These are phyloP conservation scores for Vespertilio murinus DNA, from an alignment of 2,797 vertebrate species.

Conservation along the genomic window DNA sequence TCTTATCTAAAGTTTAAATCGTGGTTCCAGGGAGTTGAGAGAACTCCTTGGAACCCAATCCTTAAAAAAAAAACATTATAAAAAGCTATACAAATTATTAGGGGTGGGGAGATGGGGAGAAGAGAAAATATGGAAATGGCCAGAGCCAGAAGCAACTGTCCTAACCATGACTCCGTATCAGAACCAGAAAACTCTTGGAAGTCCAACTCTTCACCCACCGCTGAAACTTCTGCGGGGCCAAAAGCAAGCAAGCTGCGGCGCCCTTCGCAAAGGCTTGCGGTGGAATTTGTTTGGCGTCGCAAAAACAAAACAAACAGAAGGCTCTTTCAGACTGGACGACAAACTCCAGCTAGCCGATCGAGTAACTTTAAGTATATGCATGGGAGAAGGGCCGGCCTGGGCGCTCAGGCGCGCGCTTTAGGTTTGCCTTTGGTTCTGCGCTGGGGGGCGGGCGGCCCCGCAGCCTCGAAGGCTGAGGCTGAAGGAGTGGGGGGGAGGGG, in stretches of 20 bases:
- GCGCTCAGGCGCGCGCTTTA: fast-evolving
- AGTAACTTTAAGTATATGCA: not conserved
- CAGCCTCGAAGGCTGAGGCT: not conserved
- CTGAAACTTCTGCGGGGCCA: not conserved
- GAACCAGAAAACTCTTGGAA: slow-evolving; percentile 27
- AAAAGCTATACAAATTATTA: not conserved
- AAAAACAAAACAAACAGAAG: slow-evolving; percentile 37
- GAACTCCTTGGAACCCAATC: not conserved
- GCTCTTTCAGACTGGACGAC: slow-evolving; percentile 4
- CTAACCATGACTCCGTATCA: not conserved
- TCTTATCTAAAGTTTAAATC: slow-evolving; percentile 22
- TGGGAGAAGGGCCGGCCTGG: too few relatives aligned
- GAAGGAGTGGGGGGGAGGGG: not conserved
- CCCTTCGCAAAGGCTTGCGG: not conserved
- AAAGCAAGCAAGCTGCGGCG: not conserved
- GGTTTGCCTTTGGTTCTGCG: not conserved
- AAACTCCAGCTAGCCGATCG: slow-evolving; percentile 18
- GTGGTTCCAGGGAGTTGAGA: not conserved
- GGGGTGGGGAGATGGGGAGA: too few relatives aligned
- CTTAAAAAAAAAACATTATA: slow-evolving; percentile 34
- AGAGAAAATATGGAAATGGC: not conserved
- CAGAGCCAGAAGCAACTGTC: not conserved
- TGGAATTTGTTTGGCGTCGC: not conserved
- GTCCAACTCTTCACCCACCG: not conserved
- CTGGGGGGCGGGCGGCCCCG: not conserved